These are phyloP conservation scores for Sandelia bainsii DNA, from an alignment of 2,797 vertebrate species.

Conservation along the genomic window DNA sequence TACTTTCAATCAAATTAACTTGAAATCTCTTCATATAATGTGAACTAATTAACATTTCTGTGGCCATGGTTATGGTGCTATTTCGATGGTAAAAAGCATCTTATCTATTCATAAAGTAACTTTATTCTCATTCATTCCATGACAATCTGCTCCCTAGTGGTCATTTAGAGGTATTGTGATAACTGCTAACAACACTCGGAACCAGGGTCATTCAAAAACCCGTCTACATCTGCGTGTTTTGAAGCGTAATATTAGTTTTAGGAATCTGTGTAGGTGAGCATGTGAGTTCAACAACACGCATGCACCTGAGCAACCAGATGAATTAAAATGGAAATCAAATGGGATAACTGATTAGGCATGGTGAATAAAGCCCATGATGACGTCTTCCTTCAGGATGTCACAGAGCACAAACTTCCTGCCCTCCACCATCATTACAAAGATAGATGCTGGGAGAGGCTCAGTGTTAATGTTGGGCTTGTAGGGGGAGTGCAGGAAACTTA, in stretches of 20 bases:
- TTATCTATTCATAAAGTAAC: neutral
- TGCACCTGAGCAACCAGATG: neutral
- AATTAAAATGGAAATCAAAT: neutral
- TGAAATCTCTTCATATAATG: neutral
- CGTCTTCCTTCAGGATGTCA: constrained; percentile 52
- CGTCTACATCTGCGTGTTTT: neutral
- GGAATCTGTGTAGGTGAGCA: neutral
- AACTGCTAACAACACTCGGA: neutral
- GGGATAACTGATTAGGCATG: neutral
- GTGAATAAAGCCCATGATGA: constrained; percentile 26
- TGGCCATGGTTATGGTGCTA: neutral
- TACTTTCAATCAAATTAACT: neutral
- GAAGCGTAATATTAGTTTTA: neutral
- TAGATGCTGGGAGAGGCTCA: constrained; percentile 53
- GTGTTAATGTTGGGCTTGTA: constrained; percentile 34
- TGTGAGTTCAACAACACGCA: neutral
- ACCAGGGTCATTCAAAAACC: neutral
- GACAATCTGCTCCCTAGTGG: constrained; percentile 55
- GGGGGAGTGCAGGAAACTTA: constrained; percentile 66
- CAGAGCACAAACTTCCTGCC: constrained; percentile 59
- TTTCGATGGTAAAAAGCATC: constrained; percentile 1
- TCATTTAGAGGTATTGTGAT: constrained; percentile 10
- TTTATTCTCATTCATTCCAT: neutral
- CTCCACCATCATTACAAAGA: constrained; percentile 62
- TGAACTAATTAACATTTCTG: constrained; percentile 8